A percentile compares a stretch with the other conserved stretches of the same genome.
Evolutionary conservation across 2,113 vertebrate genomes (phyloP).

Genomic region (Furnarius figulus): DNA sequence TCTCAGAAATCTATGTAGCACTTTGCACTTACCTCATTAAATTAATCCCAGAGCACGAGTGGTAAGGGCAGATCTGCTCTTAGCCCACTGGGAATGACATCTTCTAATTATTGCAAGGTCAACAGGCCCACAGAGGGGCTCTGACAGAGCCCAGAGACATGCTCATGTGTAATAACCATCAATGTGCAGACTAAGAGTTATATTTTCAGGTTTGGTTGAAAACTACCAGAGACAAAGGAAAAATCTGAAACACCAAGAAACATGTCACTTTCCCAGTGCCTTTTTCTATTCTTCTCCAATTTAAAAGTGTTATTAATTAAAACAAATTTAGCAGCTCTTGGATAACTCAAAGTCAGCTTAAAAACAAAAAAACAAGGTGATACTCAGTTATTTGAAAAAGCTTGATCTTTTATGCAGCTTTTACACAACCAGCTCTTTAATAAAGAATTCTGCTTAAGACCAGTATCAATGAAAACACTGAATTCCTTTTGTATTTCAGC

Average conservation of each 20-base stretch:
- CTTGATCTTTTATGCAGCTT: not conserved
- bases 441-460: not conserved
- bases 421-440: not conserved
- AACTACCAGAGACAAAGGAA: not conserved
- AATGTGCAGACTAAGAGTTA: not conserved
- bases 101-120: not conserved
- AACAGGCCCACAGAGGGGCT: not conserved
- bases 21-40: not conserved
- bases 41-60: not conserved
- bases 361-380: not conserved
- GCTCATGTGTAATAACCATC: not conserved
- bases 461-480: not conserved
- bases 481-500: not conserved
- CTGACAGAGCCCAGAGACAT: not conserved
- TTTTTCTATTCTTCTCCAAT: not conserved
- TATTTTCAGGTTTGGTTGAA: not conserved
- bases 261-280: not conserved
- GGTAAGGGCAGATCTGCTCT: not conserved
- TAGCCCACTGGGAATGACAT: not conserved
- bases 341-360: not conserved
- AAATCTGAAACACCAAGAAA: not conserved
- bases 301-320: not conserved
- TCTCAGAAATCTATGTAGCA: fast-evolving
- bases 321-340: not conserved
- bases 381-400: not conserved